Evolutionary conservation across 2,797 vertebrate species (phyloP).

Genomic region (Otolemur crassicaudatus): DNA sequence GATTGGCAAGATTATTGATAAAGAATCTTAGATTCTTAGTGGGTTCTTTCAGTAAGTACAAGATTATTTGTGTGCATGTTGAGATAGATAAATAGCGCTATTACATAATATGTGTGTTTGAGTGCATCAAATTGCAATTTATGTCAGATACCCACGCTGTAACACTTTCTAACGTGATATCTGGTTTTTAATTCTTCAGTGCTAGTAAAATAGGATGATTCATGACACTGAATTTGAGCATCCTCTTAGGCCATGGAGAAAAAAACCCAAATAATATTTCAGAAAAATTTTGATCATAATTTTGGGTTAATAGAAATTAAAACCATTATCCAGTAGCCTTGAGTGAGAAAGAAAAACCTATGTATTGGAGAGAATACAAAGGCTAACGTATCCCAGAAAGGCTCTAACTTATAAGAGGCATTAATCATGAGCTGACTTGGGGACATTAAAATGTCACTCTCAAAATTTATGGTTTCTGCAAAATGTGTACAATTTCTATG

Average conservation of each 20-base stretch:
- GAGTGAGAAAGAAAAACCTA: constrained; percentile 63
- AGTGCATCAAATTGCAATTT: neutral
- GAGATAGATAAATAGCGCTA: neutral
- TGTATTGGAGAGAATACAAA: constrained; percentile 79
- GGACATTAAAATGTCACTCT: constrained; percentile 74
- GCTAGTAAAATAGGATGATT: neutral
- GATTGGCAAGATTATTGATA: neutral
- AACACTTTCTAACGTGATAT: neutral
- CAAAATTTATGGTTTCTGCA: constrained; percentile 77
- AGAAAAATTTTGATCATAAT: constrained; percentile 47
- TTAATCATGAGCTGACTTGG: constrained; percentile 78
- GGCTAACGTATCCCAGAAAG: constrained; percentile 76
- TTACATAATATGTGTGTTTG: neutral
- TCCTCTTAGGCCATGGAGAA: neutral
- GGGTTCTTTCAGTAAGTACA: neutral
- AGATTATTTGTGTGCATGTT: neutral
- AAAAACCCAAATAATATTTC: constrained; percentile 1
- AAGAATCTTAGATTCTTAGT: constrained; percentile 26
- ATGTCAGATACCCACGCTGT: neutral
- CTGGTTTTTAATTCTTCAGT: constrained; percentile 40
- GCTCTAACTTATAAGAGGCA: constrained; percentile 78
- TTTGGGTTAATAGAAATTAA: constrained; percentile 57
- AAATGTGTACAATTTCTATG: constrained; percentile 86
- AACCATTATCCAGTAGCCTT: constrained; percentile 66
- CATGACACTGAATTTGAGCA: neutral